Percentiles rank a stretch among this genome's conserved stretches.
These are phyloP conservation scores for Laticauda laticaudata DNA, from an alignment of 2,113 vertebrate species.

Conservation along the genomic window DNA sequence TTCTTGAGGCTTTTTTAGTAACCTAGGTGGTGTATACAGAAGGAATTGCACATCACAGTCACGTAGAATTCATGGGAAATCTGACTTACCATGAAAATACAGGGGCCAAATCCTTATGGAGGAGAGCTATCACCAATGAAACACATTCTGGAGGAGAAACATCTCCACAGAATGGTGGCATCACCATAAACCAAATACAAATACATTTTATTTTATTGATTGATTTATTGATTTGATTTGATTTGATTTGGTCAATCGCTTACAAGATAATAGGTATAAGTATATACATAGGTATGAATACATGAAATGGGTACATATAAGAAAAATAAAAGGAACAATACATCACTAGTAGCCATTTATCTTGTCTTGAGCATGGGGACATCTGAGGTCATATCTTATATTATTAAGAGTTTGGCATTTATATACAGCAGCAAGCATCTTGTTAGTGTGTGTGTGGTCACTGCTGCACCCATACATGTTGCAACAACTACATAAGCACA, in stretches of 20 bases:
- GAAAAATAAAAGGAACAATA: no score
- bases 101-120: neutral
- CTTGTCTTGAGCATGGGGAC: neutral
- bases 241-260: no score
- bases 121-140: neutral
- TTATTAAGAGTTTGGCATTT: neutral
- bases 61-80: neutral
- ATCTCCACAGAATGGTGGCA: neutral
- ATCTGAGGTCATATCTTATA: neutral
- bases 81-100: neutral
- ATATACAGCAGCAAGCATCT: neutral
- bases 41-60: neutral
- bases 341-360: neutral
- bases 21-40: neutral
- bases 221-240: no score
- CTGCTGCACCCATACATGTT: neutral
- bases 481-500: neutral
- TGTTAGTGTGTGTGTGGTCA: neutral
- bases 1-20: constrained; percentile 13
- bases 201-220: neutral
- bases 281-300: no score
- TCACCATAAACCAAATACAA: neutral
- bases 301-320: no score
- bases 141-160: neutral
- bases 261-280: no score